phyloP scores from a whole-genome alignment of 1,140 invertebrate species.

The Cheumatopsyche charites region DNA sequence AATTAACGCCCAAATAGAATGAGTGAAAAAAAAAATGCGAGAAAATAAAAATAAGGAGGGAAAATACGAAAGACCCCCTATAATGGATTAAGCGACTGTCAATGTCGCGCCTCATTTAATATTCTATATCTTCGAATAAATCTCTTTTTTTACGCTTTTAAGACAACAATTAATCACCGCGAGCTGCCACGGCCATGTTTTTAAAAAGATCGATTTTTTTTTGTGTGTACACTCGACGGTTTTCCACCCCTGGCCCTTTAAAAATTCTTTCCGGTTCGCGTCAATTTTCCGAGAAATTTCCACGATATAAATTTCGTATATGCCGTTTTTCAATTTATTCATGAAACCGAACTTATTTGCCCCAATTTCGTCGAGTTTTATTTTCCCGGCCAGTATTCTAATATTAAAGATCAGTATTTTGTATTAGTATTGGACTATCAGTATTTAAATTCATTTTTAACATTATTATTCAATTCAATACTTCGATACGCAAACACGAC shows the following conservation, averaged over 20 bases:
- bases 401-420: too few species aligned
- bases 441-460: too few species aligned
- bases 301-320: too few species aligned
- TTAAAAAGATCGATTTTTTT: slow-evolving; percentile 21
- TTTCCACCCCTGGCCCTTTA: background rate
- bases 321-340: too few species aligned
- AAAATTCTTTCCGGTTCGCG: background rate
- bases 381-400: too few species aligned
- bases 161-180: slow-evolving; percentile 31
- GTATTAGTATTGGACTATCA: too few species aligned
- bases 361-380: too few species aligned
- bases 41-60: background rate
- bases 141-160: slow-evolving; percentile 23
- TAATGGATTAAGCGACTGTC: slow-evolving; percentile 32
- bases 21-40: background rate
- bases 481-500: too few species aligned
- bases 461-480: too few species aligned
- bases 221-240: slow-evolving; percentile 7
- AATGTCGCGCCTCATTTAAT: slow-evolving; percentile 30
- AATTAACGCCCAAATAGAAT: background rate
- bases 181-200: slow-evolving; percentile 25
- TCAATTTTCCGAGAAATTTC: too few species aligned
- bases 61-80: background rate
- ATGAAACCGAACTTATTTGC: too few species aligned
- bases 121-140: slow-evolving; percentile 29